Evolutionary conservation across 1,140 invertebrate species (phyloP).

Genomic region (Tachypleus tridentatus): DNA sequence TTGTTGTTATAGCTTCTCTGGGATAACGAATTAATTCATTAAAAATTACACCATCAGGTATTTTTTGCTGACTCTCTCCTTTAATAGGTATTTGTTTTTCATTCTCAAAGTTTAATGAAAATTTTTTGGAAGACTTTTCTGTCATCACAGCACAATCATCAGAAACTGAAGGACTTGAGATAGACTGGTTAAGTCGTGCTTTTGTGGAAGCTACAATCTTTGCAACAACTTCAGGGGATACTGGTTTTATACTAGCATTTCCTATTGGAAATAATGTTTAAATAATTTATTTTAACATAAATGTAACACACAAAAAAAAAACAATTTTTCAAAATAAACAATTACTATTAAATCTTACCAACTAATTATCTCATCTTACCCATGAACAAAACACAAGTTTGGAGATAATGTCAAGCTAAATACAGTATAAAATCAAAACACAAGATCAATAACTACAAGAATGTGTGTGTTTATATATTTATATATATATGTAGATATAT

Average conservation of each 20-base stretch:
- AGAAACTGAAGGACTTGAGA: background rate
- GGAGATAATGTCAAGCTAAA: no score
- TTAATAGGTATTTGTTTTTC: background rate
- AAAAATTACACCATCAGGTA: background rate
- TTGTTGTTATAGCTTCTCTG: slow-evolving; percentile 12
- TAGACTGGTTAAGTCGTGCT: slow-evolving; percentile 5
- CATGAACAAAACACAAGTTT: background rate
- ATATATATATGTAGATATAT: no score
- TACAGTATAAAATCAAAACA: no score
- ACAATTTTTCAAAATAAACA: background rate
- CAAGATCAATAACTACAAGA: no score
- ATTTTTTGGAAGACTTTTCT: background rate
- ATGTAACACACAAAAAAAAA: background rate
- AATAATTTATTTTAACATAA: slow-evolving; percentile 5
- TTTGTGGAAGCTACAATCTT: slow-evolving; percentile 19
- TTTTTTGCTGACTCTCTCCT: no score
- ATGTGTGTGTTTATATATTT: no score
- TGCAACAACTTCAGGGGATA: slow-evolving; percentile 23
- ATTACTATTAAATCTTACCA: slow-evolving; percentile 1
- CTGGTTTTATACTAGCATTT: slow-evolving; percentile 19
- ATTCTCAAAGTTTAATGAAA: slow-evolving; percentile 1
- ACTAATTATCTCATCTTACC: background rate
- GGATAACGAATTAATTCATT: slow-evolving; percentile 17
- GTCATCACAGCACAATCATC: background rate
- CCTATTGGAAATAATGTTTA: slow-evolving; percentile 13